Percentiles rank a stretch among this genome's conserved stretches.
Evolutionary conservation across 2,797 vertebrate species (phyloP).

Genomic region (Phaenicophaeus curvirostris): DNA sequence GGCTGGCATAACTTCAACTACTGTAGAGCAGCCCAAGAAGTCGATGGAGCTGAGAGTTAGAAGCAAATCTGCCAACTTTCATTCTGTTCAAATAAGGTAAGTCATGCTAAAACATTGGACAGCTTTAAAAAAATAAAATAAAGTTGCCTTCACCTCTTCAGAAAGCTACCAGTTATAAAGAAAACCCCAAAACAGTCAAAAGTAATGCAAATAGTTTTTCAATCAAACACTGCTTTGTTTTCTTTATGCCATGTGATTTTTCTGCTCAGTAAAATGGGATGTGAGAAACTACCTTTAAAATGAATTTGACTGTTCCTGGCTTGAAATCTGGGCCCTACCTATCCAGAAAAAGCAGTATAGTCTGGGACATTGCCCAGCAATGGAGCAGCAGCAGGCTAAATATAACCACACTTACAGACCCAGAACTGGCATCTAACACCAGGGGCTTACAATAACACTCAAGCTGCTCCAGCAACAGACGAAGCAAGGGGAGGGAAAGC

Average conservation of each 20-base stretch:
- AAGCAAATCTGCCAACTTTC: slow-evolving; percentile 18
- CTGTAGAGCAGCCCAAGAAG: slow-evolving; percentile 23
- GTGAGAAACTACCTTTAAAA: background rate
- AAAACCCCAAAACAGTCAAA: background rate
- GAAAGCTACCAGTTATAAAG: background rate
- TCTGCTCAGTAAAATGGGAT: background rate
- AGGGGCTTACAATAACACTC: slow-evolving; percentile 55
- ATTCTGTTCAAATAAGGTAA: slow-evolving; percentile 52
- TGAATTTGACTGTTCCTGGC: background rate
- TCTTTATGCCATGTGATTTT: background rate
- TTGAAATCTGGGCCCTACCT: background rate
- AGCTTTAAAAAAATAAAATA: background rate
- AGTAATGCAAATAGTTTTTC: background rate
- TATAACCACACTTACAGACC: background rate
- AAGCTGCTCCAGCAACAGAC: background rate
- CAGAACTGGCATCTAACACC: slow-evolving; percentile 11
- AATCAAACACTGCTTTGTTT: background rate
- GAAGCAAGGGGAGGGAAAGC: background rate
- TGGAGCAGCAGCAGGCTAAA: slow-evolving; percentile 23
- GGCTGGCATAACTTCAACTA: slow-evolving; percentile 48
- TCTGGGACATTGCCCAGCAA: slow-evolving; percentile 15
- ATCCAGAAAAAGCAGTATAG: slow-evolving; percentile 18
- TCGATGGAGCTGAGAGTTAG: background rate
- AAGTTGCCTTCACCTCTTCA: background rate
- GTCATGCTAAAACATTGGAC: slow-evolving; percentile 20